Percentiles rank a stretch among this genome's conserved stretches.
Evolutionary conservation across 2,888 invertebrate species (phyloP).

Genomic region (Lamellibrachia satsuma): DNA sequence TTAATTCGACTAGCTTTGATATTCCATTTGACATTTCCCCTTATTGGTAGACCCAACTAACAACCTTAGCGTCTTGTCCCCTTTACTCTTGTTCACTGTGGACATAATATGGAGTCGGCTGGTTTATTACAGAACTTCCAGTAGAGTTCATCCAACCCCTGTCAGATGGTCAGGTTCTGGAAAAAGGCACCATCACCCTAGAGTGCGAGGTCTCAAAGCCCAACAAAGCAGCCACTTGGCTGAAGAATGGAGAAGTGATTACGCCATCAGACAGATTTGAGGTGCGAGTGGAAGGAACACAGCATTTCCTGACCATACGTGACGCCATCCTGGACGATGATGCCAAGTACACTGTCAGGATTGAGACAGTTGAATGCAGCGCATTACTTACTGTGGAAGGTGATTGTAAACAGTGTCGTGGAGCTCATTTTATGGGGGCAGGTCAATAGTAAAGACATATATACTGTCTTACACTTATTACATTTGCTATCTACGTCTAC

Average conservation of each 20-base stretch:
- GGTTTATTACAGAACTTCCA: constrained; percentile 52
- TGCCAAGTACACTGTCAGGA: constrained; percentile 82
- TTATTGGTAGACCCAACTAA: background rate
- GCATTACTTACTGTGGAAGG: constrained; percentile 42
- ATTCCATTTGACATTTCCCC: background rate
- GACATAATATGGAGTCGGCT: background rate
- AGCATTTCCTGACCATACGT: constrained; percentile 77
- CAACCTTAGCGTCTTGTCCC: background rate
- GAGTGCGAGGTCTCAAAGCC: constrained; percentile 72
- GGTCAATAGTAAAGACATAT: background rate
- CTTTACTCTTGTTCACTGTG: background rate
- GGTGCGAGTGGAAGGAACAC: constrained; percentile 49
- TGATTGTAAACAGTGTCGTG: background rate
- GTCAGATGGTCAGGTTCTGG: constrained; percentile 54
- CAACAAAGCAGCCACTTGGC: constrained; percentile 62
- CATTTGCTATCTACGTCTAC: too few relatives aligned
- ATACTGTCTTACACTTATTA: too few relatives aligned
- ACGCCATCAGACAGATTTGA: constrained; percentile 31
- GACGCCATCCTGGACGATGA: constrained; percentile 82
- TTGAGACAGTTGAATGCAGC: constrained; percentile 37
- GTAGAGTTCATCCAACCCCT: constrained; percentile 56
- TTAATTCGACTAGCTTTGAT: background rate
- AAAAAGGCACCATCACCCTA: constrained; percentile 65
- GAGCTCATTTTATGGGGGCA: background rate
- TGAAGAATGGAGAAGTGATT: constrained; percentile 51